Conservation (phyloP, 2,113 vertebrate genomes). For the Eublepharis macularius region DNA sequence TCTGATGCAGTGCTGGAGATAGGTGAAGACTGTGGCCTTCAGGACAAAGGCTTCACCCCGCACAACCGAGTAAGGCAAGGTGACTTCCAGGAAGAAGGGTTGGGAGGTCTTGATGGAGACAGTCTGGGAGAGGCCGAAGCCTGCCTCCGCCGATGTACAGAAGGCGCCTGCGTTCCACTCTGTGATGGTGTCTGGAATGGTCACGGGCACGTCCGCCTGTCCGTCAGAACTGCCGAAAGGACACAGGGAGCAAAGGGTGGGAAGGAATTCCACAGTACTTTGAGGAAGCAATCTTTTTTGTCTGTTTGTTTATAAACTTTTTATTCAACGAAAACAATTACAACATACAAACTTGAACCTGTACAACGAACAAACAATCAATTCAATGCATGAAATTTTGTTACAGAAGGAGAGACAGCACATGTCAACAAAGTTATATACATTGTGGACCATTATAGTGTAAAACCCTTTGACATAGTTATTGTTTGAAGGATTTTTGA, state of each 20-base stretch:
- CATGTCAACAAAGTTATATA: no score
- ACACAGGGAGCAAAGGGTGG: not conserved
- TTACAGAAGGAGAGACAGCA: no score
- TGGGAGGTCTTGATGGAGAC: slow-evolving; percentile 81
- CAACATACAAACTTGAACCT: no score
- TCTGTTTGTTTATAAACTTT: no score
- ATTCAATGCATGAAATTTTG: no score
- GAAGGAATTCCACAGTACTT: not conserved
- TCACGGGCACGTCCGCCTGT: slow-evolving; percentile 68
- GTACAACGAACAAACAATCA: no score
- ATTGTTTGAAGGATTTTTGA: no score
- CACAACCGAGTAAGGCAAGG: slow-evolving; percentile 88
- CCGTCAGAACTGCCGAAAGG: slow-evolving; percentile 73
- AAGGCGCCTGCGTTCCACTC: slow-evolving; percentile 77
- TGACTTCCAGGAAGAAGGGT: slow-evolving; percentile 91
- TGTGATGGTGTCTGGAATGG: slow-evolving; percentile 75
- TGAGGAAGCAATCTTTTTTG: no score
- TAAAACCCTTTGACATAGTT: no score
- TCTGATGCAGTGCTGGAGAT: slow-evolving; percentile 81
- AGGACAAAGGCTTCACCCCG: slow-evolving; percentile 84
- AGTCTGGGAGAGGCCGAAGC: slow-evolving; percentile 83
- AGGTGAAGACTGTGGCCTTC: slow-evolving; percentile 86
- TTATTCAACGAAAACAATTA: no score
- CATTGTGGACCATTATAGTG: no score
- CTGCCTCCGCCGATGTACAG: slow-evolving; percentile 78